These are phyloP conservation scores for Platysteira castanea DNA, from an alignment of 2,113 vertebrate species.

Conservation along the genomic window DNA sequence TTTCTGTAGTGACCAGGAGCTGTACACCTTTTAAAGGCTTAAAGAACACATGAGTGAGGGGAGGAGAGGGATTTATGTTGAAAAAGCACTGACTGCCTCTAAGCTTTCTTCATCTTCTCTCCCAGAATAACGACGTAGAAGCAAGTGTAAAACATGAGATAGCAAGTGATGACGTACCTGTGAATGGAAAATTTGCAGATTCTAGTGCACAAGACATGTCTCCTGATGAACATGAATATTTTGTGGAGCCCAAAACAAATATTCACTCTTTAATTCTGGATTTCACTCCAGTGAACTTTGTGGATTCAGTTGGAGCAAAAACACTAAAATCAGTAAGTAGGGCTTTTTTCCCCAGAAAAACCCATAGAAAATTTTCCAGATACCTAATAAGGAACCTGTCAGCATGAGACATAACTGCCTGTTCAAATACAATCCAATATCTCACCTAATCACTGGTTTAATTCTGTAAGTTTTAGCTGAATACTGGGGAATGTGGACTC, in stretches of 20 bases:
- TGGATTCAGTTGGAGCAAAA: conserved; percentile 95
- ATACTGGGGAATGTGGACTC: background rate
- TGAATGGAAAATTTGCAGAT: conserved; percentile 70
- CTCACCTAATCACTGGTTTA: background rate
- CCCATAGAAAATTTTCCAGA: background rate
- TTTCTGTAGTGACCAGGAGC: background rate
- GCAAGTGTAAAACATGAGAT: conserved; percentile 78
- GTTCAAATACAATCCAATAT: background rate
- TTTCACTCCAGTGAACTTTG: conserved; percentile 86
- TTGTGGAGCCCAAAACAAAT: conserved; percentile 68
- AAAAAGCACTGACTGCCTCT: background rate
- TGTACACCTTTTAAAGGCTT: background rate
- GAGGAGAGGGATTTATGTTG: background rate
- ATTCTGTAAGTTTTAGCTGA: background rate
- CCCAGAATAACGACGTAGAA: conserved; percentile 69
- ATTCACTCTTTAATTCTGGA: conserved; percentile 88
- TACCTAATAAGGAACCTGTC: background rate
- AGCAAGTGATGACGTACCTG: conserved; percentile 59
- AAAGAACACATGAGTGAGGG: background rate
- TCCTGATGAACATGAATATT: conserved; percentile 72
- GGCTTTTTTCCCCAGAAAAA: background rate
- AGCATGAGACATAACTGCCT: background rate
- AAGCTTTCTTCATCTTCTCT: conserved; percentile 11
- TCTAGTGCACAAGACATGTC: conserved; percentile 9
- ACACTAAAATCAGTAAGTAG: conserved; percentile 84